Percentiles rank a stretch among this genome's conserved stretches.
Evolutionary conservation across 2,797 vertebrate genomes (phyloP).

Genomic region (Enteromius thamalakanensis): DNA sequence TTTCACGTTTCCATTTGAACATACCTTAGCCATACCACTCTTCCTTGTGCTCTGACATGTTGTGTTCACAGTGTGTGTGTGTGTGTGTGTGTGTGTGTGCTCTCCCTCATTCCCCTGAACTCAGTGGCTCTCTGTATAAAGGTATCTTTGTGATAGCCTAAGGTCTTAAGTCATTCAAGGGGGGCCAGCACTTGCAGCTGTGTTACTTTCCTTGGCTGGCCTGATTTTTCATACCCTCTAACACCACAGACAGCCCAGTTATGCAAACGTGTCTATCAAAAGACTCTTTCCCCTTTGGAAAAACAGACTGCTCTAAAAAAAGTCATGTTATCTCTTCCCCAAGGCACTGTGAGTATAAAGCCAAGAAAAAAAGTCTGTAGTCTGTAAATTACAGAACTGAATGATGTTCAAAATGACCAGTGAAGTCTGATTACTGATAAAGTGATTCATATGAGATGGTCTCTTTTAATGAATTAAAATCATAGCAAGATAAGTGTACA

Average conservation of each 20-base stretch:
- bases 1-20: conserved; percentile 21
- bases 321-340: conserved; percentile 37
- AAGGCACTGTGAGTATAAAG: conserved; percentile 23
- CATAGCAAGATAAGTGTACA: not conserved
- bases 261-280: conserved; percentile 60
- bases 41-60: conserved; percentile 60
- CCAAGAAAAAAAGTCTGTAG: not conserved
- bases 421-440: not conserved
- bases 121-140: conserved; percentile 61
- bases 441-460: not conserved
- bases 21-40: conserved; percentile 30
- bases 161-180: conserved; percentile 52
- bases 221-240: conserved; percentile 51
- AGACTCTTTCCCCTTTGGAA: conserved; percentile 42
- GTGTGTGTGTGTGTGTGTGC: conserved; percentile 47
- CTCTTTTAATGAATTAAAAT: not conserved
- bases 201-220: conserved; percentile 39
- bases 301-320: conserved; percentile 27
- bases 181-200: conserved; percentile 46
- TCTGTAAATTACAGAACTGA: not conserved
- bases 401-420: not conserved
- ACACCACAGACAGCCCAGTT: conserved; percentile 59
- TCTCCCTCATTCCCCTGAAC: conserved; percentile 51
- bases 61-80: not conserved
- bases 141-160: conserved; percentile 70